These are phyloP conservation scores for human (Homo sapiens) DNA, from an alignment of 2,113 vertebrate genomes.

Conservation along the genomic window GRCh38 chr3:77020501-77021000, in stretches of 20 bases:
- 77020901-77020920: neutral
- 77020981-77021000: no score
- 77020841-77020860: neutral
- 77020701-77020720: neutral
- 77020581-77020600: neutral
- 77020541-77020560: neutral
- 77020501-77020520: neutral
- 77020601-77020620: neutral
- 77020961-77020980: no score
- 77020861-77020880: neutral
- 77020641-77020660: neutral
- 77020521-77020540: neutral
- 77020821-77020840: neutral
- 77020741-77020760: neutral
- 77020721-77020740: neutral
- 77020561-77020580: neutral
- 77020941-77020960: no score
- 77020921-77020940: neutral
- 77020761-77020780: neutral
- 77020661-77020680: neutral
- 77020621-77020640: neutral
- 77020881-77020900: neutral
- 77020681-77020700: constrained; percentile 22
- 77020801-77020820: neutral
- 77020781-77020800: neutral